phyloP scores from a whole-genome alignment of 2,797 vertebrate species.

The Enteromius radiatus region DNA sequence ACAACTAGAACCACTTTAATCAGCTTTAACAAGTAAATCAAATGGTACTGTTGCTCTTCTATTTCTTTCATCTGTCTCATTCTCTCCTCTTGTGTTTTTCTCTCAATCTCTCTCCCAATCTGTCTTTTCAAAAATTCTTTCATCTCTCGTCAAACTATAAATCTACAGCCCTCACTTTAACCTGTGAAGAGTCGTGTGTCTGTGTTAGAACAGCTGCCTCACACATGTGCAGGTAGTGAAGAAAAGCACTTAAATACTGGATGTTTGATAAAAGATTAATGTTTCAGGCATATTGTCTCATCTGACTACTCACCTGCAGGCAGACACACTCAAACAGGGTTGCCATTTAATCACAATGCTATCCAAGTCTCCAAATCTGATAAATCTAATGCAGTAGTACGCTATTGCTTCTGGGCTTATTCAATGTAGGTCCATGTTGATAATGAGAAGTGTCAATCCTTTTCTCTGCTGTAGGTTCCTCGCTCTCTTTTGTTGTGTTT shows the following conservation, averaged over 20 bases:
- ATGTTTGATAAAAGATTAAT: slow-evolving; percentile 10
- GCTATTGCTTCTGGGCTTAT: slow-evolving; percentile 32
- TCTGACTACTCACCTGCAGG: slow-evolving; percentile 52
- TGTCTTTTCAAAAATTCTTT: slow-evolving; percentile 30
- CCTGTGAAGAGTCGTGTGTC: slow-evolving; percentile 18
- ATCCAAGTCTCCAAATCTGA: slow-evolving; percentile 5
- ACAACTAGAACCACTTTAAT: slow-evolving; percentile 51
- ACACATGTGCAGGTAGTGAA: slow-evolving; percentile 44
- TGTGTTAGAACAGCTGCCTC: slow-evolving; percentile 45
- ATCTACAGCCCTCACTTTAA: slow-evolving; percentile 37
- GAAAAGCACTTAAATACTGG: background rate
- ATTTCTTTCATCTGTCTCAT: slow-evolving; percentile 36
- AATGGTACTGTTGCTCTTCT: slow-evolving; percentile 9
- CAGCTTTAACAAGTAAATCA: slow-evolving; percentile 44
- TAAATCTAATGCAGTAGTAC: background rate
- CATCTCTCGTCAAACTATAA: slow-evolving; percentile 37
- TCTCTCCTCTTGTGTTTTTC: slow-evolving; percentile 13
- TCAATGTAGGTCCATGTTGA: slow-evolving; percentile 10
- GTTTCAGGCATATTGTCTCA: background rate
- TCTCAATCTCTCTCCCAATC: slow-evolving; percentile 14
- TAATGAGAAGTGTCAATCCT: background rate
- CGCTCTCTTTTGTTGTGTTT: slow-evolving; percentile 25
- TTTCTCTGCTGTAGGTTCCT: slow-evolving; percentile 20
- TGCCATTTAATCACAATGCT: slow-evolving; percentile 36
- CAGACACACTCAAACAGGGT: slow-evolving; percentile 8